Percentiles rank a stretch among this genome's conserved stretches.
phyloP scores from a whole-genome alignment of 2,113 vertebrate genomes.

The Ibidorhyncha struthersii region DNA sequence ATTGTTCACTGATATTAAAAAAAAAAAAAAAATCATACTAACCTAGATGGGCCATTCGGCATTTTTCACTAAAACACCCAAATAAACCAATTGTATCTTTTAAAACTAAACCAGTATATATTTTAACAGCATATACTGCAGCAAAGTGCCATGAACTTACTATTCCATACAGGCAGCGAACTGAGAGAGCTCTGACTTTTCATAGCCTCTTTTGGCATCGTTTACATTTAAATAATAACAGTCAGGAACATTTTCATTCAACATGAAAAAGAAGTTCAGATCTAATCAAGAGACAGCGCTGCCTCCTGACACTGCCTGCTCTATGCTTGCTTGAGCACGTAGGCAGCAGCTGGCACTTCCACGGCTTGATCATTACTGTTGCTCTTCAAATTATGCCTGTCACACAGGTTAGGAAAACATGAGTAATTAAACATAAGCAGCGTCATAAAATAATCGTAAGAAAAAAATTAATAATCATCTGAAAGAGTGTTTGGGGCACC shows the following conservation, averaged over 20 bases:
- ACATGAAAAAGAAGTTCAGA: constrained; percentile 32
- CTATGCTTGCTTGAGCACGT: constrained; percentile 46
- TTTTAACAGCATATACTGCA: not conserved
- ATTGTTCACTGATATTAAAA: not conserved
- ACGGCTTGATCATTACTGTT: constrained; percentile 1
- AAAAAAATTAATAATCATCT: constrained; percentile 59
- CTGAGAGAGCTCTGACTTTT: not conserved
- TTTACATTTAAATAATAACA: constrained; percentile 40
- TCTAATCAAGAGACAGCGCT: constrained; percentile 20
- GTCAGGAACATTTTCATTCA: constrained; percentile 19
- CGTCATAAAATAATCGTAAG: constrained; percentile 26
- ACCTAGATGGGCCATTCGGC: not conserved
- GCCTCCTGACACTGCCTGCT: constrained; percentile 21
- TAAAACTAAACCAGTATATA: not conserved
- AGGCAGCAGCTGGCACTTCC: constrained; percentile 46
- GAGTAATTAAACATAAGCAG: constrained; percentile 60
- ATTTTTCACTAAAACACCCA: not conserved
- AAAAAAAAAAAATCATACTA: not conserved
- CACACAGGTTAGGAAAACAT: constrained; percentile 58
- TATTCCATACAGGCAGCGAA: not conserved
- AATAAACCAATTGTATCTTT: not conserved
- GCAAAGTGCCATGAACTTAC: not conserved
- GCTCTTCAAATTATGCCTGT: constrained; percentile 53
- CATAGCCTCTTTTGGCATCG: not conserved
- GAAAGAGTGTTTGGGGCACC: constrained; percentile 4